Percentiles rank a stretch among this genome's conserved stretches.
Conservation (phyloP, 2,888 invertebrate species). For the Drosophila pullipes region DNA sequence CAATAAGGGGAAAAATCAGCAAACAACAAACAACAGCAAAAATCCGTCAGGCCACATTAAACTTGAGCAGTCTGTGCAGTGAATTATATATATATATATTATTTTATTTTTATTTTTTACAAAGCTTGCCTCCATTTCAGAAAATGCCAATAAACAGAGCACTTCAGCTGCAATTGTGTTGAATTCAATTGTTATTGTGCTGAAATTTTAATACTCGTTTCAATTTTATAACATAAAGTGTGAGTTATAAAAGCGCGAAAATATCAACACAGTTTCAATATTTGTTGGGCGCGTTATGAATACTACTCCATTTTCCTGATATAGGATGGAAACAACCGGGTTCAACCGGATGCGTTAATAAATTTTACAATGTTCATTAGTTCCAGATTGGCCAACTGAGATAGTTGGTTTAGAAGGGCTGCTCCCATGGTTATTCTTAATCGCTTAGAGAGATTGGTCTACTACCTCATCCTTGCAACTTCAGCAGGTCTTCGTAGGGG, state of each 20-base stretch:
- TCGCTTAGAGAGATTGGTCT: neutral
- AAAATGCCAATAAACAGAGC: slow-evolving; percentile 13
- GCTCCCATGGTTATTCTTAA: neutral
- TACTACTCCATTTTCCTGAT: neutral
- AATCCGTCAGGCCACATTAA: slow-evolving; percentile 46
- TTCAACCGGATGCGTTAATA: neutral
- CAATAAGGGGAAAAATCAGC: neutral
- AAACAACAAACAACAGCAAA: slow-evolving; percentile 28
- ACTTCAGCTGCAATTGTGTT: slow-evolving; percentile 39
- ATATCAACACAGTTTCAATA: neutral
- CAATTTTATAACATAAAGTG: neutral
- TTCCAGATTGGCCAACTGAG: neutral
- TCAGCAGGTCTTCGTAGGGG: neutral
- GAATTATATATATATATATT: neutral
- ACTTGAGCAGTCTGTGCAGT: slow-evolving; percentile 5
- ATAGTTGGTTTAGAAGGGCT: neutral
- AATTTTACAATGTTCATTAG: neutral
- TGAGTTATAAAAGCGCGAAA: neutral
- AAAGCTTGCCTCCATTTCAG: too few relatives aligned
- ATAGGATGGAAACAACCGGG: neutral
- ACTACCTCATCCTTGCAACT: neutral
- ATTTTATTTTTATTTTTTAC: neutral
- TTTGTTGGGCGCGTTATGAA: neutral
- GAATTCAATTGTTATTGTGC: slow-evolving; percentile 42
- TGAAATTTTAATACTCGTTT: neutral